Evolutionary conservation across 2,797 vertebrate species (phyloP), one percentile per base, ranked within the genome.

Genomic region (Galagoides demidoff): DNA sequence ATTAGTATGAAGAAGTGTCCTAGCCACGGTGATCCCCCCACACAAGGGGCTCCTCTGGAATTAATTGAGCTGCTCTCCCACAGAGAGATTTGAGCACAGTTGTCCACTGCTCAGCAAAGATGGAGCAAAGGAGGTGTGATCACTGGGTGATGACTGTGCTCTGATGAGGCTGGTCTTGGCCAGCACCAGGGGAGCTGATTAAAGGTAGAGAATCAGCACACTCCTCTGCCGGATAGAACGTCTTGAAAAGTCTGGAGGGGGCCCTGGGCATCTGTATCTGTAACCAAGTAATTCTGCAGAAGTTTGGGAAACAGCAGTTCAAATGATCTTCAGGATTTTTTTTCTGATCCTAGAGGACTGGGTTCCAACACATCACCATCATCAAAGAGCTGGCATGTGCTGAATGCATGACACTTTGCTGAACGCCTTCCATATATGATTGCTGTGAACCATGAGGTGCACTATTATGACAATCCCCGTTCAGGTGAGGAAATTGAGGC

Each of bases 51-150:
- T 37, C 27, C 37, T 59, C 43, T 63, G 43, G 22, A 64, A 43
- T 23, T 4, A 74, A 77, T 52, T 20, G 17, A 71, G 64, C 23
- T 7, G 12, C 39, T 45, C 14, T 70, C 29, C 11, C 55, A 10
- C 9, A 37, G 27, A 77, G 31, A 27, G 13, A 3, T 76, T 11
- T 34, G 70, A 52, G 39, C 29, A 23, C 16, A 1, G 27, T 4
- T 64, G 27, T 55, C 57, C 71, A 8, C 55, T n/a, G 17, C 49
- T 52, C 79, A 25, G 10, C 37, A 27, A 20, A 52, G 59, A 85
- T 3, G 9, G 86, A 16, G 17, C 1, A 16, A 16, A n/a, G 59
- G 1, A 0, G 3, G 22, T 16, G 25, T 12, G 39, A 6, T 43
- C 39, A 43, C 39, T 43, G 39, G 39, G 39, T 43, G 39, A 43